Evolutionary conservation across 2,888 invertebrate species (phyloP).

Genomic region (Petrophora chlorosata): DNA sequence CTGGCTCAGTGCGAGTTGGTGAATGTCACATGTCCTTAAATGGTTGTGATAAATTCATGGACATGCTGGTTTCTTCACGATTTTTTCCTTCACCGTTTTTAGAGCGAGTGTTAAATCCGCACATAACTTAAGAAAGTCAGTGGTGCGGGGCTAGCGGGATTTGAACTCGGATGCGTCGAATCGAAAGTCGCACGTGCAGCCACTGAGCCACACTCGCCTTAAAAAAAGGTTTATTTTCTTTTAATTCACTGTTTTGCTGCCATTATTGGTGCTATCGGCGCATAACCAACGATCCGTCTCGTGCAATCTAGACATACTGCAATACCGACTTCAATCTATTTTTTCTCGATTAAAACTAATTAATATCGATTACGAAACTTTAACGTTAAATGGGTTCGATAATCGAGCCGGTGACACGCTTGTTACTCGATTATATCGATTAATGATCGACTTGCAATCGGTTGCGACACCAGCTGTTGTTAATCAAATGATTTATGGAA

Average conservation of each 20-base stretch:
- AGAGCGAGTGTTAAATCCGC: too few species aligned
- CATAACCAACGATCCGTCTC: slow-evolving; percentile 31
- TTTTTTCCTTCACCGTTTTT: too few species aligned
- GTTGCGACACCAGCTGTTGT: slow-evolving; percentile 14
- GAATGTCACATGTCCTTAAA: too few species aligned
- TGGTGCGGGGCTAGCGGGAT: too few species aligned
- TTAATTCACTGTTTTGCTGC: slow-evolving; percentile 32
- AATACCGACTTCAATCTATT: slow-evolving; percentile 31
- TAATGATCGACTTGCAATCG: slow-evolving; percentile 16
- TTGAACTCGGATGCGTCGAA: too few species aligned
- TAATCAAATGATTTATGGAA: slow-evolving; percentile 19
- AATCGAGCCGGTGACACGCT: slow-evolving; percentile 48
- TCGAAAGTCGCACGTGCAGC: too few species aligned
- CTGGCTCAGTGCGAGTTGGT: too few species aligned
- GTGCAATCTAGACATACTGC: slow-evolving; percentile 44
- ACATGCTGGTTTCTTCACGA: too few species aligned
- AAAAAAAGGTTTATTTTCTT: too few species aligned
- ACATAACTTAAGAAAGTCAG: too few species aligned
- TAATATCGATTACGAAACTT: slow-evolving; percentile 61
- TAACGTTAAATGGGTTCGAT: slow-evolving; percentile 46
- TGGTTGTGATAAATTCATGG: too few species aligned
- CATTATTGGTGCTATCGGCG: slow-evolving; percentile 28
- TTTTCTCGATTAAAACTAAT: slow-evolving; percentile 62
- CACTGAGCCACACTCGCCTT: too few species aligned
- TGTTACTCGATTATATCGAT: slow-evolving; percentile 42